These are phyloP conservation scores for Drosophila monieri DNA, from an alignment of 2,888 invertebrate genomes.

Conservation along the genomic window DNA sequence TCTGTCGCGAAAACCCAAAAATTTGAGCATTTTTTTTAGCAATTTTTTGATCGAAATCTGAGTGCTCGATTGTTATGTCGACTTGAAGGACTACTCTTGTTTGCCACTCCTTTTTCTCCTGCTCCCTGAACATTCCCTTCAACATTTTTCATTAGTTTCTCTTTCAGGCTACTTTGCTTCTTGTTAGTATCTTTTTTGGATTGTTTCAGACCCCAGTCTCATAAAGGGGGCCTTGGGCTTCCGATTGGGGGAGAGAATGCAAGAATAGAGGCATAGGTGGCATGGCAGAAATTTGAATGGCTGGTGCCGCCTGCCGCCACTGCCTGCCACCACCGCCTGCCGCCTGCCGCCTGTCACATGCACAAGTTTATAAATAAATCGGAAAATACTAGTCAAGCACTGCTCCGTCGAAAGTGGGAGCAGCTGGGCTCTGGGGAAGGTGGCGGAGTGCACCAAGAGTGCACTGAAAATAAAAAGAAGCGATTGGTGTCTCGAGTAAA, in stretches of 20 bases:
- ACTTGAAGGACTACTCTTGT: neutral
- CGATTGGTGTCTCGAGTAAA: neutral
- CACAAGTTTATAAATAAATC: slow-evolving; percentile 66
- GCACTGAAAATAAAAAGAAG: slow-evolving; percentile 1
- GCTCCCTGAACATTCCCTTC: too few species aligned
- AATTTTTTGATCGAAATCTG: too few species aligned
- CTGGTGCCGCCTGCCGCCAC: slow-evolving; percentile 18
- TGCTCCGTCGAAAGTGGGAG: slow-evolving; percentile 16
- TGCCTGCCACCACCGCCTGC: neutral
- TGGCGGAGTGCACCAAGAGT: slow-evolving; percentile 7
- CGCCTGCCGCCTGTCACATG: slow-evolving; percentile 41
- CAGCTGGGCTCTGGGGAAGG: slow-evolving; percentile 1
- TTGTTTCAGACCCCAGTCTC: slow-evolving; percentile 22
- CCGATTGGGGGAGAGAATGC: neutral
- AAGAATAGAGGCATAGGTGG: slow-evolving; percentile 1
- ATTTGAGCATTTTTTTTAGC: too few species aligned
- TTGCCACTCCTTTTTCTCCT: too few species aligned
- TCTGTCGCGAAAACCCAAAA: too few species aligned
- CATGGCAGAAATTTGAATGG: slow-evolving; percentile 37
- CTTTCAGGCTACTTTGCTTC: neutral
- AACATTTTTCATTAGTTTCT: neutral
- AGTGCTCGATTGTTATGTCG: neutral
- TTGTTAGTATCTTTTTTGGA: neutral
- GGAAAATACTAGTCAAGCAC: slow-evolving; percentile 58
- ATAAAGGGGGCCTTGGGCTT: slow-evolving; percentile 36